A percentile compares a stretch with the other conserved stretches of the same genome.
These are phyloP conservation scores for Habrosyne pyritoides DNA, from an alignment of 2,888 invertebrate genomes.

Conservation along the genomic window DNA sequence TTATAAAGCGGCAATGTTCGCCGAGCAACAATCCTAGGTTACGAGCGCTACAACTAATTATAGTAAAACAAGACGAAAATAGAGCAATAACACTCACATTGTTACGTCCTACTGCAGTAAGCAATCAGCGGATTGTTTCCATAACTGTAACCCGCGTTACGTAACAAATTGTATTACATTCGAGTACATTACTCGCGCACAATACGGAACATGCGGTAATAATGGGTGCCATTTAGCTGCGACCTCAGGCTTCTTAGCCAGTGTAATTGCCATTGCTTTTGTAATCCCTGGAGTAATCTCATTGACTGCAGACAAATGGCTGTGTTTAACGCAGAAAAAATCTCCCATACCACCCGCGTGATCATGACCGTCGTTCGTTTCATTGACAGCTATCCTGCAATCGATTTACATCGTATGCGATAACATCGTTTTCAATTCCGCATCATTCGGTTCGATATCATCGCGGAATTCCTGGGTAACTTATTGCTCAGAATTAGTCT, in stretches of 20 bases:
- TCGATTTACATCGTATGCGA: constrained; percentile 1
- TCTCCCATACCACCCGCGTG: constrained; percentile 30
- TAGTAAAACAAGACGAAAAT: constrained; percentile 51
- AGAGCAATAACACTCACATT: constrained; percentile 55
- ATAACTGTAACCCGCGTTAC: constrained; percentile 59
- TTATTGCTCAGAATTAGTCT: not conserved
- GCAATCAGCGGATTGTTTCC: constrained; percentile 65
- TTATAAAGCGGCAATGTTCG: constrained; percentile 34
- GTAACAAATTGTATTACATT: constrained; percentile 55
- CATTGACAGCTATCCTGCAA: constrained; percentile 6
- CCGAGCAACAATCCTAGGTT: constrained; percentile 16
- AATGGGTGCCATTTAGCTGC: constrained; percentile 52
- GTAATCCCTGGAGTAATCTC: constrained; percentile 55
- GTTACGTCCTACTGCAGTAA: constrained; percentile 48
- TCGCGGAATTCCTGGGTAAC: constrained; percentile 4
- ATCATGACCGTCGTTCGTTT: constrained; percentile 28
- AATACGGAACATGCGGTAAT: constrained; percentile 40
- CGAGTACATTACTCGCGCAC: constrained; percentile 36
- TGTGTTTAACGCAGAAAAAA: constrained; percentile 46
- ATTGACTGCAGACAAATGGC: constrained; percentile 51
- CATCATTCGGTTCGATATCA: constrained; percentile 10
- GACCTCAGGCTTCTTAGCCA: constrained; percentile 44
- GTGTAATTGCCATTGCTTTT: constrained; percentile 46
- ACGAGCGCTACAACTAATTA: constrained; percentile 40
- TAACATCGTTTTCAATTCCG: constrained; percentile 6